Evolutionary conservation across 2,888 invertebrate genomes (phyloP), one percentile per base, ranked within the genome.

Genomic region (Lumbricus terrestris): DNA sequence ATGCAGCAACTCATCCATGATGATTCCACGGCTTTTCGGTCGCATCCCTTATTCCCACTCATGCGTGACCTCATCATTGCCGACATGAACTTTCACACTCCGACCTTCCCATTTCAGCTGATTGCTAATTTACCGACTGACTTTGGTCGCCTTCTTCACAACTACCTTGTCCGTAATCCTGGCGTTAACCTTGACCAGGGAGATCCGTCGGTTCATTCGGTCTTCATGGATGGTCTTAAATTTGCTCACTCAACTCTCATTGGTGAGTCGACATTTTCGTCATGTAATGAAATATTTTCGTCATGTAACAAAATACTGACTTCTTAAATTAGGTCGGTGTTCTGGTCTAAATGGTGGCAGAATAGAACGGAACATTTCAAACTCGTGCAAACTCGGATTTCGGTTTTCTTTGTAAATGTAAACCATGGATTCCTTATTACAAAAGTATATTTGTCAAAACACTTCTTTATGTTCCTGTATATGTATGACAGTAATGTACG

Each of bases 51-150:
- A 90, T 95, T 94, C 92, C 94, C 94, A 2, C 93, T 95, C 85
- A 92, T 95, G 82, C 93, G 95, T 89, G 95, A 95, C 91, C 92
- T 95, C 91, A 94, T 94, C 91, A 94, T 95, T 89, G 94, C 95
- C 29, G 94, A 95, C 92, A 94, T 94, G 94, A 95, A 95, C 92
- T 95, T 94, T 91, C 93, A 93, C 90, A 93, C 93, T 13, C 94
- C 94, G 16, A 93, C 93, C 89, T 94, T 94, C 91, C 95, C 94
- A 54, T 94, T 94, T 92, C 94, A 93, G 91, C 93, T 95, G 37
- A 94, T 95, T 90, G 93, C 93, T 83, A 93, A 94, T 91, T 91
- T 95, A 91, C 95, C 95, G 4, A 92, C 93, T 20, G 94, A 95
- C 91, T 94, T 95, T 90, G 94, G 94, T 90, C 94, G 91, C 91